Conservation (phyloP, 2,888 invertebrate species). For the Timandra comae region DNA sequence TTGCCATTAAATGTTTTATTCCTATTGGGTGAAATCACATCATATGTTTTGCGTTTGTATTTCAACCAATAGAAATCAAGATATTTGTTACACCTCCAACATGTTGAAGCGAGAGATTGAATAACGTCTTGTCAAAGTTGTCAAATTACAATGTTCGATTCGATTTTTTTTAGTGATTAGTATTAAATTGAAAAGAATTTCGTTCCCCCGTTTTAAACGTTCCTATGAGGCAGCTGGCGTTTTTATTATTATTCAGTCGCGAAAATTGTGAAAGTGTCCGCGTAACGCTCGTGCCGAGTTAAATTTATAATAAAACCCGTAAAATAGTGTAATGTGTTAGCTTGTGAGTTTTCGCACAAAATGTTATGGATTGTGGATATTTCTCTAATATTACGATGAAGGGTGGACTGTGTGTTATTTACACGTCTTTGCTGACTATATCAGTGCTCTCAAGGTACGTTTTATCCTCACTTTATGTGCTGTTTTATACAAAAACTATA, state of each 20-base stretch:
- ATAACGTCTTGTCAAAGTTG: conserved; percentile 42
- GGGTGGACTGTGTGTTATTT: conserved; percentile 75
- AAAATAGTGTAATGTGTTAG: conserved; percentile 52
- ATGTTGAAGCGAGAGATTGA: conserved; percentile 25
- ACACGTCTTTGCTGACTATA: conserved; percentile 78
- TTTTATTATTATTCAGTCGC: conserved; percentile 23
- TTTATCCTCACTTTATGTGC: conserved; percentile 2
- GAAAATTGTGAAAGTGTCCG: conserved; percentile 36
- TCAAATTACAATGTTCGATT: conserved; percentile 34
- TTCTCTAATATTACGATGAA: conserved; percentile 77
- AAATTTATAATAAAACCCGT: conserved; percentile 26
- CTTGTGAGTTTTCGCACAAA: conserved; percentile 57
- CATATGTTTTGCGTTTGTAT: conserved; percentile 24
- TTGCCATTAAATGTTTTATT: conserved; percentile 50
- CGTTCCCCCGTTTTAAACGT: conserved; percentile 33
- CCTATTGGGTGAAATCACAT: conserved; percentile 38
- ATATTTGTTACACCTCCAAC: conserved; percentile 20
- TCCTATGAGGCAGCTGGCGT: conserved; percentile 28
- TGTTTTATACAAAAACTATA: neutral
- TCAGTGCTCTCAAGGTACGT: conserved; percentile 77
- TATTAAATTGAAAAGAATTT: conserved; percentile 38
- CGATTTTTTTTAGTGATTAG: conserved; percentile 32
- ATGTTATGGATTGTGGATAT: conserved; percentile 70
- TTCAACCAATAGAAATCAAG: conserved; percentile 34
- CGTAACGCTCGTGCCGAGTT: conserved; percentile 30